Evolutionary conservation across 1,140 invertebrate species (phyloP).

Genomic region (Linepithema humile): DNA sequence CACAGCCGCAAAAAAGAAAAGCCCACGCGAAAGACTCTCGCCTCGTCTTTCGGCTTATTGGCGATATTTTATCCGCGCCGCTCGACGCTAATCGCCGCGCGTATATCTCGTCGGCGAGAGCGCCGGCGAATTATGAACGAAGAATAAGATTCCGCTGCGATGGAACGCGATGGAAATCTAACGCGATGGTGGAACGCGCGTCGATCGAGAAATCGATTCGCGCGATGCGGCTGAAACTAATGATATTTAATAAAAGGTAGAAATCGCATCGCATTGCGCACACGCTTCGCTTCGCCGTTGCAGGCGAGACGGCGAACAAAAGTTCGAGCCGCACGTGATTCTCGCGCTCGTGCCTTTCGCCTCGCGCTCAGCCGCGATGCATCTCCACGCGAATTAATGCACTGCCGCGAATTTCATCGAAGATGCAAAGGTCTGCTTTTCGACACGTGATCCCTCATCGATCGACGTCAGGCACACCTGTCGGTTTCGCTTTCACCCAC

Average conservation of each 20-base stretch:
- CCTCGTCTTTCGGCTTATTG: slow-evolving; percentile 46
- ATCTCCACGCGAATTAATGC: slow-evolving; percentile 4
- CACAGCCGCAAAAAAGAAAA: slow-evolving; percentile 12
- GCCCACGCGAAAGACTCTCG: not conserved
- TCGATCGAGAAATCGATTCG: slow-evolving; percentile 13
- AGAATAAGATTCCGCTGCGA: not conserved
- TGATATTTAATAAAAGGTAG: not conserved
- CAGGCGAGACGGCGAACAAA: not conserved
- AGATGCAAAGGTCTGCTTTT: not conserved
- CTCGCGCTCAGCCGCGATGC: not conserved
- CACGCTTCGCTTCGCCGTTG: not conserved
- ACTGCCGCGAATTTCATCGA: slow-evolving; percentile 5
- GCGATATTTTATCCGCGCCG: slow-evolving; percentile 28
- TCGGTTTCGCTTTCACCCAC: slow-evolving; percentile 49
- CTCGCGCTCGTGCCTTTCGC: not conserved
- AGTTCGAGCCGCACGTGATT: not conserved
- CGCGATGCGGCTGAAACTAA: not conserved
- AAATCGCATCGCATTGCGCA: not conserved
- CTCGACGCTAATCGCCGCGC: not conserved
- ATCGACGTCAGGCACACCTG: slow-evolving; percentile 35
- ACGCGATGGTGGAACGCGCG: not conserved
- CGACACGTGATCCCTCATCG: slow-evolving; percentile 3
- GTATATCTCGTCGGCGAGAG: not conserved
- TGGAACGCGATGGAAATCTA: not conserved
- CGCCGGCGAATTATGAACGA: not conserved